Evolutionary conservation across 1,140 invertebrate genomes (phyloP).

Genomic region (Pteromalus puparum): DNA sequence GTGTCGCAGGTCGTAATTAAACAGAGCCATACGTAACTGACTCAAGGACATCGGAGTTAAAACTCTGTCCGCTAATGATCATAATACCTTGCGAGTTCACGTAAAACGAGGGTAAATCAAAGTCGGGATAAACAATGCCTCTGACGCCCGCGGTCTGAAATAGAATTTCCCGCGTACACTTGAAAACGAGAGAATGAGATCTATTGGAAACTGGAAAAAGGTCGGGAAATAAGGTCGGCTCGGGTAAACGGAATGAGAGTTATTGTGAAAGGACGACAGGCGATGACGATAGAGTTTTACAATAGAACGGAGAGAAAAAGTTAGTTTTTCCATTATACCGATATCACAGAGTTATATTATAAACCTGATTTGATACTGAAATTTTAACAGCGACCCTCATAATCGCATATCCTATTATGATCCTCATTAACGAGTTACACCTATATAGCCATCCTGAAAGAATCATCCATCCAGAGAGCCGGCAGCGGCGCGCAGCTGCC

Average conservation of each 20-base stretch:
- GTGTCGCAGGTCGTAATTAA: too few relatives aligned
- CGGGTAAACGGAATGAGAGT: background rate
- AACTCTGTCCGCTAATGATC: slow-evolving; percentile 10
- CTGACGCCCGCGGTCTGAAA: background rate
- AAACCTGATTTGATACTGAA: too few relatives aligned
- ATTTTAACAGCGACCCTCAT: too few relatives aligned
- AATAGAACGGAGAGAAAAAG: background rate
- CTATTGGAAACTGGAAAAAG: background rate
- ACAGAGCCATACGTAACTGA: background rate
- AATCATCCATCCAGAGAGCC: background rate
- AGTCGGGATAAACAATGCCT: slow-evolving; percentile 12
- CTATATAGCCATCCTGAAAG: too few relatives aligned
- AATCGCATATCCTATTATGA: too few relatives aligned
- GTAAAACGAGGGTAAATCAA: slow-evolving; percentile 42
- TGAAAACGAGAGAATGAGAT: background rate
- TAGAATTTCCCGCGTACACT: slow-evolving; percentile 30
- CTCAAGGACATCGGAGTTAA: slow-evolving; percentile 14
- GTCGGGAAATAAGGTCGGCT: slow-evolving; percentile 20
- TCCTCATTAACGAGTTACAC: too few relatives aligned
- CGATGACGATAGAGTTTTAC: background rate
- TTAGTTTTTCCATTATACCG: too few relatives aligned
- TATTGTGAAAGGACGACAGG: background rate
- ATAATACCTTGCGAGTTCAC: background rate
- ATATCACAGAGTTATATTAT: too few relatives aligned
- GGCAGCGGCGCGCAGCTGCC: too few relatives aligned